Conservation (phyloP, 2,797 vertebrate genomes). For the Acridotheres tristis region DNA sequence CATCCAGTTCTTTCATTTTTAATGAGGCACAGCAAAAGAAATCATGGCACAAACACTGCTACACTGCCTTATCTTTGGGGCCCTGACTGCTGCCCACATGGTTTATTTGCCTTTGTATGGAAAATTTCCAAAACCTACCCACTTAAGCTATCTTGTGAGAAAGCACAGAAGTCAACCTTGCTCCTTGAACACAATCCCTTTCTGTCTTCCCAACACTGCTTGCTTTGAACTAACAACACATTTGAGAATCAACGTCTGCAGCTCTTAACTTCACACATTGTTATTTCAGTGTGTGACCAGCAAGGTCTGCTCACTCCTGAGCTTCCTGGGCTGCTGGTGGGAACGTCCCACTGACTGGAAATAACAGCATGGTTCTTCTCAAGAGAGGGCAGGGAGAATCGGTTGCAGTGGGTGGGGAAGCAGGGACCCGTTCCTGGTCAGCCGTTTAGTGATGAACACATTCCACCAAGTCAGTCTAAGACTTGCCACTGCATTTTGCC, state of each 20-base stretch:
- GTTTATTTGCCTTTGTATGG: neutral
- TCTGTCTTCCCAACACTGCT: neutral
- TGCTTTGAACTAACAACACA: neutral
- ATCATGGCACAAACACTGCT: neutral
- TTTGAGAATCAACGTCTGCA: neutral
- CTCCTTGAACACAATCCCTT: rapidly evolving
- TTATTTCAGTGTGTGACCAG: neutral
- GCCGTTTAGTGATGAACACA: neutral
- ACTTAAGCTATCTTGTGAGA: neutral
- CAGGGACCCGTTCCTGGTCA: neutral
- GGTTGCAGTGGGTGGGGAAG: neutral
- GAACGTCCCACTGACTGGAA: neutral
- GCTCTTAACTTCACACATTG: rapidly evolving
- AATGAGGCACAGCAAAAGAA: constrained; percentile 23
- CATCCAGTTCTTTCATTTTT: constrained; percentile 52
- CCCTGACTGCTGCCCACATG: neutral
- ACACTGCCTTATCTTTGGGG: neutral
- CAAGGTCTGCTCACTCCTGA: neutral
- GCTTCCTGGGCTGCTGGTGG: neutral
- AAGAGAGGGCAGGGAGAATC: neutral
- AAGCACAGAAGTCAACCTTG: neutral
- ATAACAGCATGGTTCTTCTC: neutral
- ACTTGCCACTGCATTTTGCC: neutral
- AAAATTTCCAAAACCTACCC: neutral
- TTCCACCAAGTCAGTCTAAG: neutral